Evolutionary conservation across 2,797 vertebrate genomes (phyloP), one percentile per base, ranked within the genome.

Genomic region (Pygocentrus nattereri): DNA sequence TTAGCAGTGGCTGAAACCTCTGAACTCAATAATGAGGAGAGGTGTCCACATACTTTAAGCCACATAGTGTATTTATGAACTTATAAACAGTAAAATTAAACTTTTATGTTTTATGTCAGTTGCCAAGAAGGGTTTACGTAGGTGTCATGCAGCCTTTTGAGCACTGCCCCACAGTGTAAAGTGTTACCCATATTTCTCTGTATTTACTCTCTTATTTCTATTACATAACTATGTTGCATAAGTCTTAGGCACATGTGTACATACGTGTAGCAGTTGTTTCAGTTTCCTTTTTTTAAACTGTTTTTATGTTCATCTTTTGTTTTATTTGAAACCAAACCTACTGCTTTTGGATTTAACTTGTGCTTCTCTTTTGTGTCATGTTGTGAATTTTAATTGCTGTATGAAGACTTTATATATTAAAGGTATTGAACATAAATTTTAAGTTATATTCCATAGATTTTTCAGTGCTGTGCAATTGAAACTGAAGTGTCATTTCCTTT

Each of bases 361-460:
- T 16, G 41, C 12, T 65, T 65, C 10, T 31, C 31, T 23, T 70
- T 69, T 47, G 38, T 68, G 65, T 44, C 65, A 23, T 27, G n/a
- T n/a, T 44, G 23, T 61, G 41, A 76, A 72, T 71, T 71, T 62
- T 27, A 64, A 65, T 65, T 74, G 31, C 61, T 68, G 52, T 74
- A 5, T 74, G 8, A 68, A 47, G 50, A 49, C 19, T 61, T 58
- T 67, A 59, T 69, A 75, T n/a, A 75, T 34, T 68, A 69, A 59
- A 69, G 58, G 41, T 8, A 49, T 30, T 19, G 50, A 19, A 21
- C 15, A 50, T 38, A 38, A 5, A 38, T 38, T 5, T 38, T 5
- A 38, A 38, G 5, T 38, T 6, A n/a, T 54, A 6, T 54, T 54
- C 19, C 19, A 5, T 54, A 6, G 18, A 54, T 47, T 50, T 54